Conservation (phyloP, 1,140 invertebrate genomes). For the Pinna nobilis region DNA sequence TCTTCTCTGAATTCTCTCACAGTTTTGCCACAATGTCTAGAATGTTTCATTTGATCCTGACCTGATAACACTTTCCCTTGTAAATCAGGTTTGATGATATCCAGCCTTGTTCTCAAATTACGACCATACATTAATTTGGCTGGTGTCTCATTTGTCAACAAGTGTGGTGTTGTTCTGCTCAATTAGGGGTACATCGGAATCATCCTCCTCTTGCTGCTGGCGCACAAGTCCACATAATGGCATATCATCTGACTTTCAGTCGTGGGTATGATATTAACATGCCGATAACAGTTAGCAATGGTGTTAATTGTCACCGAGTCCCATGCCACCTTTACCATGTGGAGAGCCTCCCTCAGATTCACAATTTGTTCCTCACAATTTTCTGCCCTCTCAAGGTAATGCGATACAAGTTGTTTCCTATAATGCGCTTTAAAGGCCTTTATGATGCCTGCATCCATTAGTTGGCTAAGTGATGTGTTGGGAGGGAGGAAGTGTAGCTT, state of each 20-base stretch:
- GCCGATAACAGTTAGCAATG: slow-evolving; percentile 17
- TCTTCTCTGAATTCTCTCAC: slow-evolving; percentile 1
- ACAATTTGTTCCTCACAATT: not conserved
- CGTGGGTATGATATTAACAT: not conserved
- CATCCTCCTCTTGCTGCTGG: not conserved
- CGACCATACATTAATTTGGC: slow-evolving; percentile 3
- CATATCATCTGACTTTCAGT: not conserved
- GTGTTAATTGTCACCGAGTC: not conserved
- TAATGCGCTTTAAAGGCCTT: slow-evolving; percentile 24
- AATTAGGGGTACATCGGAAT: slow-evolving; percentile 4
- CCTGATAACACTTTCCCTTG: not conserved
- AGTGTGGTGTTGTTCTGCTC: not conserved
- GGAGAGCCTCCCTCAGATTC: not conserved
- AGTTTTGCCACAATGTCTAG: not conserved
- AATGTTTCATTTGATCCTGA: not conserved
- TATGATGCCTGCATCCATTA: slow-evolving; percentile 35
- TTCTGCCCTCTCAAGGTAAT: not conserved
- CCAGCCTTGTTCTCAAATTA: not conserved
- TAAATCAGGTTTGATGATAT: slow-evolving; percentile 3
- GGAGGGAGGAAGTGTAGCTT: slow-evolving; percentile 73
- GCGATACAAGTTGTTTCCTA: not conserved
- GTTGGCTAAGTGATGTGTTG: slow-evolving; percentile 28
- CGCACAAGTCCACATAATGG: not conserved
- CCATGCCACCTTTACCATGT: slow-evolving; percentile 25
- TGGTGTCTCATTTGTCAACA: not conserved